Conservation (phyloP, 1,140 invertebrate genomes). For the Lepidostoma basale region DNA sequence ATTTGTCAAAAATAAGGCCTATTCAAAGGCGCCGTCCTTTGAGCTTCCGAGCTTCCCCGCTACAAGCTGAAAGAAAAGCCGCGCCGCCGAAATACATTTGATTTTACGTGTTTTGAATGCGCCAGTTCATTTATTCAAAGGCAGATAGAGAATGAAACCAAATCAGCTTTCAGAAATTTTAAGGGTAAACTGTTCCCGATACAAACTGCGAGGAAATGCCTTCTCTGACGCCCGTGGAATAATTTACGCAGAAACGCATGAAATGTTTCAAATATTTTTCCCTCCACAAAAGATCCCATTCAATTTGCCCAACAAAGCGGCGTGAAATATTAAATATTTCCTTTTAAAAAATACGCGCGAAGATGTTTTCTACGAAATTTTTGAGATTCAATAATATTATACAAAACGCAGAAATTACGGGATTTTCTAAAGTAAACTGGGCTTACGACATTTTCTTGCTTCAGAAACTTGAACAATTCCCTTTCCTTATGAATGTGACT, state of each 20-base stretch:
- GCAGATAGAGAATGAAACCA: slow-evolving; percentile 24
- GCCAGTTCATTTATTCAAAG: slow-evolving; percentile 27
- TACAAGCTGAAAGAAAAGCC: slow-evolving; percentile 8
- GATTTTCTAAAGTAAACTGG: background rate
- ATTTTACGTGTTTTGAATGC: slow-evolving; percentile 27
- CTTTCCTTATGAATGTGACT: too few species aligned
- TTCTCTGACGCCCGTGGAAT: slow-evolving; percentile 34
- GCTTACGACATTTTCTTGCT: background rate
- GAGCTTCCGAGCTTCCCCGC: background rate
- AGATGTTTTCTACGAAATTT: slow-evolving; percentile 9
- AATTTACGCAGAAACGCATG: slow-evolving; percentile 42
- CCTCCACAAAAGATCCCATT: slow-evolving; percentile 29
- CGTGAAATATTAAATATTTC: slow-evolving; percentile 37
- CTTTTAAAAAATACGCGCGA: slow-evolving; percentile 19
- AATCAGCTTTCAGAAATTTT: slow-evolving; percentile 29
- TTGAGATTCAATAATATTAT: slow-evolving; percentile 21
- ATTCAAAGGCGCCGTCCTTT: background rate
- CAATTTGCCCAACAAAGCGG: slow-evolving; percentile 43
- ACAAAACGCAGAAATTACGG: background rate
- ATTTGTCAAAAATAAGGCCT: slow-evolving; percentile 7
- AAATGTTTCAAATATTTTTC: slow-evolving; percentile 38
- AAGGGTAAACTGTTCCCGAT: slow-evolving; percentile 27
- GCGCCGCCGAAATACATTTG: slow-evolving; percentile 23
- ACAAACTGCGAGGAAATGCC: slow-evolving; percentile 25
- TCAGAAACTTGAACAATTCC: background rate